Percentiles rank a stretch among this genome's conserved stretches.
Conservation (phyloP, 2,113 vertebrate genomes). For the Sardina pilchardus region DNA sequence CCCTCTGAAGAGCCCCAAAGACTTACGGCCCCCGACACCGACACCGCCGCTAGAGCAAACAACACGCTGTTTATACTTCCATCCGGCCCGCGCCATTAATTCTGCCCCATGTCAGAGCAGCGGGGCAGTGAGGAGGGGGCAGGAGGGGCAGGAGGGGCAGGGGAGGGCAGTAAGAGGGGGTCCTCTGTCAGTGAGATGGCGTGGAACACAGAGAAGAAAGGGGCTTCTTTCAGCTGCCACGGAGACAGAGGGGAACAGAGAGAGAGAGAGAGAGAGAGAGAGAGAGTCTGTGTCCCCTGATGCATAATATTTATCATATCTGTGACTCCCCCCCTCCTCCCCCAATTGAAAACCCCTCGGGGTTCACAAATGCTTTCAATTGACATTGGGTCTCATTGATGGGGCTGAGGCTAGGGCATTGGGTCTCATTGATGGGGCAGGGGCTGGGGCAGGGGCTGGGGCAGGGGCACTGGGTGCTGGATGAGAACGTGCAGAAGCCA, state of each 20-base stretch:
- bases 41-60: conserved; percentile 58
- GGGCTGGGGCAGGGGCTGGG: conserved; percentile 13
- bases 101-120: conserved; percentile 41
- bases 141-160: no score
- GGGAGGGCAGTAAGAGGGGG: neutral
- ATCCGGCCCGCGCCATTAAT: conserved; percentile 53
- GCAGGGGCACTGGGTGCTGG: conserved; percentile 11
- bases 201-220: neutral
- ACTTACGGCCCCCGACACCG: conserved; percentile 61
- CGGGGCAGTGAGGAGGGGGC: neutral
- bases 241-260: neutral
- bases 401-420: conserved; percentile 32
- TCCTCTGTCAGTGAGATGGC: conserved; percentile 5
- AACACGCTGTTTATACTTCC: conserved; percentile 62
- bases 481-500: neutral
- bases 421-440: conserved; percentile 36
- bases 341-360: conserved; percentile 23
- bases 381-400: conserved; percentile 45
- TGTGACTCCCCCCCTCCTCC: conserved; percentile 23
- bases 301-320: conserved; percentile 46
- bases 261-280: conserved; percentile 30
- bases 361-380: conserved; percentile 45
- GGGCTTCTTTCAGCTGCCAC: conserved; percentile 21
- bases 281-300: conserved; percentile 35
- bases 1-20: conserved; percentile 52